These are phyloP conservation scores for Paguma larvata DNA, from an alignment of 2,797 vertebrate species.

Conservation along the genomic window DNA sequence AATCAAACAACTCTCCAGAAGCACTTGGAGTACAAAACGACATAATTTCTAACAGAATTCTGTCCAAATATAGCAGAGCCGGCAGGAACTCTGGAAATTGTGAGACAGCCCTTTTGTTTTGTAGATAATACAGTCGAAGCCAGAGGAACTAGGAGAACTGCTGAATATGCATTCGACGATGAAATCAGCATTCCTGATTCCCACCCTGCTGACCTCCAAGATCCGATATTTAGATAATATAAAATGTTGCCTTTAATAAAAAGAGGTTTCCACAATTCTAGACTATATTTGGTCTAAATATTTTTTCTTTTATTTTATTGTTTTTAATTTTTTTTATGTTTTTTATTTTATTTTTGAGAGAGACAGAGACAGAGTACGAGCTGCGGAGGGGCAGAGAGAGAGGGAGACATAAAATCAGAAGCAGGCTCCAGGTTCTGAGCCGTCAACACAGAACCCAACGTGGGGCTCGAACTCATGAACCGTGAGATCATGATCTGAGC, in stretches of 20 bases:
- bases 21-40: neutral
- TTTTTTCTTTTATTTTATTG: neutral
- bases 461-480: too few relatives aligned
- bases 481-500: too few relatives aligned
- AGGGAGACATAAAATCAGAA: too few relatives aligned
- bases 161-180: neutral
- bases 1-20: neutral
- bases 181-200: neutral
- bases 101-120: neutral
- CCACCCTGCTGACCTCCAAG: neutral
- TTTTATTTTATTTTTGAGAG: too few relatives aligned
- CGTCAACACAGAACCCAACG: too few relatives aligned
- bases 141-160: neutral
- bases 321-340: neutral
- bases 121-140: neutral
- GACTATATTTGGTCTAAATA: neutral
- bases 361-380: too few relatives aligned
- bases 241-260: neutral
- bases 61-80: neutral
- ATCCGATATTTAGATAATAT: neutral
- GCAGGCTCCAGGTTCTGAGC: too few relatives aligned
- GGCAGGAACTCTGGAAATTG: neutral
- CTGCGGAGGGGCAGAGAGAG: too few relatives aligned
- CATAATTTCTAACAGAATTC: neutral
- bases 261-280: neutral